Base-by-base conservation (phyloP, 2,797 vertebrate species). In the Sebastes paucispinis region DNA sequence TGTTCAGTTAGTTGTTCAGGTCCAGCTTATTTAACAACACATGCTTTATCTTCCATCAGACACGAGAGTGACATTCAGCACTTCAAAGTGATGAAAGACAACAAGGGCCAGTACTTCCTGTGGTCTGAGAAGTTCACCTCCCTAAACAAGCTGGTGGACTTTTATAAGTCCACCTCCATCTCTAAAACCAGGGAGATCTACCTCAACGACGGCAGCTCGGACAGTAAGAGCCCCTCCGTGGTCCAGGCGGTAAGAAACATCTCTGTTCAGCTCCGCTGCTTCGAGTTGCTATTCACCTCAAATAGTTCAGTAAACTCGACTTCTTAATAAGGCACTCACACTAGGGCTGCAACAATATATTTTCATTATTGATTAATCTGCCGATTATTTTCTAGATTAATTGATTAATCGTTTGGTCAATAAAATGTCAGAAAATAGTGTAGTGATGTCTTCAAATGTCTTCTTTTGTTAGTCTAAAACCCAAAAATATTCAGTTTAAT, bases 21-120 rank as follows among this genome's bases (percentile, higher is more conserved):
- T 59, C 25, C 57, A 60, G 58, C 27, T 11, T 1, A 60, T 8
- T 47, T 47, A 47, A 47, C 25, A 58, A 27, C 58, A 29, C 57
- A 4, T 16, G n/a, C 16, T 16, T n/a, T 22, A 0, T 27, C 36
- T 57, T 32, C 36, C 47, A n/a, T 27, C 89, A 99, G 98, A 90
- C 97, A 99, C 2, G 97, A 98, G 82, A 93, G 77, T 8, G 97
- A 99, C 5, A 97, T 99, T 3, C 98, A 99, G 77, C 98, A 99
- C 92, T 99, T 99, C 95, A 99, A 98, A 90, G 98, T 99, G 83
- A 97, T 99, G 96, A 94, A 93, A 63, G 98, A 99, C 93, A 95
- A 90, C 82, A 96, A 95, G 71, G 96, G 97, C 25, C 95, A 94
- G 72, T 99, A 99, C 92, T 98, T 96, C 92, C 95, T 99, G 71